These are phyloP conservation scores for Drosophila persimilis DNA, from an alignment of 1,140 invertebrate species.

Conservation along the genomic window DNA sequence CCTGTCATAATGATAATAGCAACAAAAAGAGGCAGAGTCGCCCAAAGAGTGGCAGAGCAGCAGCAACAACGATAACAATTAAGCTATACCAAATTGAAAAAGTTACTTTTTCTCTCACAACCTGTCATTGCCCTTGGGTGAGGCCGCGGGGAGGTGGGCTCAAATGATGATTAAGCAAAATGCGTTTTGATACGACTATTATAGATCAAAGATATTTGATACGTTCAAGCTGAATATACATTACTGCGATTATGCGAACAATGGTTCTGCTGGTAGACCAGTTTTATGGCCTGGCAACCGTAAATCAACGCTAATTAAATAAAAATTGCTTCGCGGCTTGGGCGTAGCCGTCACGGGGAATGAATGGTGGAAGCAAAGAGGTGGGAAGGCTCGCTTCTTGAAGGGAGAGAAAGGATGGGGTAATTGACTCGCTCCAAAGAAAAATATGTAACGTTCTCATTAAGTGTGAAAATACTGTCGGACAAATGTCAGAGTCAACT, in stretches of 20 bases:
- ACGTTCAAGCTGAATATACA: constrained; percentile 6
- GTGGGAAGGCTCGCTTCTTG: not conserved
- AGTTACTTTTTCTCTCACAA: constrained; percentile 59
- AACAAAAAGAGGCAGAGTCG: constrained; percentile 23
- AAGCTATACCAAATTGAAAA: constrained; percentile 78
- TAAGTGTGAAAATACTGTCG: constrained; percentile 52
- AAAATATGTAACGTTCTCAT: constrained; percentile 54
- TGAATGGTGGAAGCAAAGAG: not conserved
- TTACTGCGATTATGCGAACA: constrained; percentile 9
- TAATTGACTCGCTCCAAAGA: constrained; percentile 49
- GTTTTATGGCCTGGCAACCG: constrained; percentile 44
- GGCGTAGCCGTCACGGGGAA: constrained; percentile 6
- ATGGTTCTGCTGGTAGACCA: constrained; percentile 23
- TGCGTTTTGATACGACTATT: constrained; percentile 38
- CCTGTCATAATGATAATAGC: constrained; percentile 64
- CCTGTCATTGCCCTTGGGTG: constrained; percentile 34
- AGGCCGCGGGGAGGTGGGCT: constrained; percentile 5
- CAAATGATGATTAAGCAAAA: constrained; percentile 63
- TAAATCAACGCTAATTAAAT: constrained; percentile 75
- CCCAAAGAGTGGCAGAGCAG: constrained; percentile 13
- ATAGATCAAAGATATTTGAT: constrained; percentile 48
- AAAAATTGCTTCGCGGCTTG: constrained; percentile 50
- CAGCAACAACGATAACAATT: constrained; percentile 67
- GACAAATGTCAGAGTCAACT: constrained; percentile 52
- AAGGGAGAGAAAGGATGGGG: constrained; percentile 4